These are phyloP conservation scores for Spilosoma lubricipeda DNA, from an alignment of 2,888 invertebrate genomes.

Conservation along the genomic window DNA sequence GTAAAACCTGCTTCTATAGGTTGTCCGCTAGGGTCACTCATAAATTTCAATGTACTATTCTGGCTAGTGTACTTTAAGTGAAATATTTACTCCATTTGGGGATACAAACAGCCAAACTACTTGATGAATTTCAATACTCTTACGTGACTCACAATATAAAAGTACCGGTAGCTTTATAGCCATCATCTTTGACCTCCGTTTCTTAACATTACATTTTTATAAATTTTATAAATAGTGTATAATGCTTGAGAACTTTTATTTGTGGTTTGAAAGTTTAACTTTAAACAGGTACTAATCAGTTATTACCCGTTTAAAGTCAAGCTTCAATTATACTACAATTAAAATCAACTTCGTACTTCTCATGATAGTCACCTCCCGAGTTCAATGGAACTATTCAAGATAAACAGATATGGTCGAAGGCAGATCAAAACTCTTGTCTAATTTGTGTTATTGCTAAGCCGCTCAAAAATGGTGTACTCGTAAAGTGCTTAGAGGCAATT, in stretches of 20 bases:
- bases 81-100: conserved; percentile 79
- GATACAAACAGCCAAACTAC: conserved; percentile 71
- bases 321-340: neutral
- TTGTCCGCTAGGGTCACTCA: conserved; percentile 75
- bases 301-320: no score
- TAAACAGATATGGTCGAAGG: neutral
- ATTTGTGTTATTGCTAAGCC: neutral
- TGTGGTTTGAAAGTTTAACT: neutral
- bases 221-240: conserved; percentile 10
- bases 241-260: neutral
- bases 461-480: no score
- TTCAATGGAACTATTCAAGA: neutral
- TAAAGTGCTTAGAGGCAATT: neutral
- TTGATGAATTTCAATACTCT: conserved; percentile 75
- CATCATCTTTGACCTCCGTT: conserved; percentile 33
- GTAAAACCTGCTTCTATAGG: conserved; percentile 66
- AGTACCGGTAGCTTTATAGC: conserved; percentile 34
- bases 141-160: conserved; percentile 60
- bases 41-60: conserved; percentile 81
- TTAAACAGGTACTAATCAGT: no score
- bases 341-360: neutral
- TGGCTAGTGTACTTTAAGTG: conserved; percentile 77
- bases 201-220: conserved; percentile 11
- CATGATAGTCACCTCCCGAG: neutral
- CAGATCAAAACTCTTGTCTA: neutral